phyloP scores from a whole-genome alignment of 2,797 vertebrate species.

The Pangasius larnaudii region DNA sequence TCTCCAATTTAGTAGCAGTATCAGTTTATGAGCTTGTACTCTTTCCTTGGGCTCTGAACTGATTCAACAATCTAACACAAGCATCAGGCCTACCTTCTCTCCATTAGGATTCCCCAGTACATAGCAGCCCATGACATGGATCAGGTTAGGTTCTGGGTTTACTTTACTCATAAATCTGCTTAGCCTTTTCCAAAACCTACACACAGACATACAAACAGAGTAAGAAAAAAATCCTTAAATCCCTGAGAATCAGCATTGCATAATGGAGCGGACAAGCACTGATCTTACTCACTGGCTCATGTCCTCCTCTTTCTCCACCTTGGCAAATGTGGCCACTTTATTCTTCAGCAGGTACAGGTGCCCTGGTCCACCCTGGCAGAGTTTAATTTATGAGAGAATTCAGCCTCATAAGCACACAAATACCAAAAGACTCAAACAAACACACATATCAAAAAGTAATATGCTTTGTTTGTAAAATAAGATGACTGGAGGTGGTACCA shows the following conservation, averaged over 20 bases:
- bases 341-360: slow-evolving; percentile 97
- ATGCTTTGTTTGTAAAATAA: neutral
- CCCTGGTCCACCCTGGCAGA: slow-evolving; percentile 89
- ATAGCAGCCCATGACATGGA: slow-evolving; percentile 98
- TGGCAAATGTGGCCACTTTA: slow-evolving; percentile 98
- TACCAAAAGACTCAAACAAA: neutral
- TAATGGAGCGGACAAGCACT: neutral
- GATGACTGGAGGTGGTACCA: neutral
- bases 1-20: neutral
- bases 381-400: slow-evolving; percentile 18
- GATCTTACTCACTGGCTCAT: slow-evolving; percentile 91
- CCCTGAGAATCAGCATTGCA: neutral
- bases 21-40: neutral
- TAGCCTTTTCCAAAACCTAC: slow-evolving; percentile 94
- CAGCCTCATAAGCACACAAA: slow-evolving; percentile 28
- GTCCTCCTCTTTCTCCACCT: slow-evolving; percentile 98
- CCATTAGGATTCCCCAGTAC: slow-evolving; percentile 97
- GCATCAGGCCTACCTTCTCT: slow-evolving; percentile 85
- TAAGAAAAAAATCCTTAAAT: neutral
- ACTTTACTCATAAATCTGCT: slow-evolving; percentile 97
- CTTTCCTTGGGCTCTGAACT: neutral
- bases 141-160: slow-evolving; percentile 93
- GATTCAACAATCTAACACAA: neutral
- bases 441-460: neutral
- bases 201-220: slow-evolving; percentile 25